These are phyloP conservation scores for Manis pentadactyla DNA, from an alignment of 2,797 vertebrate species.

Conservation along the genomic window DNA sequence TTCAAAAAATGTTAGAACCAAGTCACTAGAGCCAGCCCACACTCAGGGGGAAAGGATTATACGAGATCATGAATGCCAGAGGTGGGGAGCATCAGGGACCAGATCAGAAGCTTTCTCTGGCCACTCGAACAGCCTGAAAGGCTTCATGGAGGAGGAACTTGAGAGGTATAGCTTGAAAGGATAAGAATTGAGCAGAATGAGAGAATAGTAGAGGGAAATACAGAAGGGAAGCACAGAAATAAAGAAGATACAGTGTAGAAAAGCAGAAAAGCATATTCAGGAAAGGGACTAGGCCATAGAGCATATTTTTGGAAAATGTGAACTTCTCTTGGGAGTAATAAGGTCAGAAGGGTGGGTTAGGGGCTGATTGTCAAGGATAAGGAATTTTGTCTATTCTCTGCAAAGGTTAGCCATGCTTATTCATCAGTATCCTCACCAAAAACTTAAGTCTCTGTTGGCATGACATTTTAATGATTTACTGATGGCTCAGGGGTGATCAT, in stretches of 20 bases:
- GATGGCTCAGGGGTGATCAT: neutral
- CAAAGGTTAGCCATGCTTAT: neutral
- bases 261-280: neutral
- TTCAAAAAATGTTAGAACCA: neutral
- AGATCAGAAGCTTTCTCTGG: neutral
- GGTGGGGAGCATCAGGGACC: neutral
- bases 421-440: neutral
- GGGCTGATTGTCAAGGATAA: neutral
- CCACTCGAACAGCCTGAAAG: neutral
- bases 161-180: neutral
- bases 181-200: neutral
- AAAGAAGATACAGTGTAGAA: neutral
- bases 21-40: neutral
- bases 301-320: neutral
- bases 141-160: neutral
- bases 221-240: neutral
- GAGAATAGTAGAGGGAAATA: neutral
- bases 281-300: neutral
- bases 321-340: neutral
- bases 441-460: neutral
- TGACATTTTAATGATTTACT: neutral
- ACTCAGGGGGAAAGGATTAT: too few relatives aligned
- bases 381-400: neutral
- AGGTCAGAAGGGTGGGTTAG: neutral
- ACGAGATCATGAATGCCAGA: neutral